Base-by-base conservation (phyloP, 2,888 invertebrate species). In the Lasioglossum lativentre region DNA sequence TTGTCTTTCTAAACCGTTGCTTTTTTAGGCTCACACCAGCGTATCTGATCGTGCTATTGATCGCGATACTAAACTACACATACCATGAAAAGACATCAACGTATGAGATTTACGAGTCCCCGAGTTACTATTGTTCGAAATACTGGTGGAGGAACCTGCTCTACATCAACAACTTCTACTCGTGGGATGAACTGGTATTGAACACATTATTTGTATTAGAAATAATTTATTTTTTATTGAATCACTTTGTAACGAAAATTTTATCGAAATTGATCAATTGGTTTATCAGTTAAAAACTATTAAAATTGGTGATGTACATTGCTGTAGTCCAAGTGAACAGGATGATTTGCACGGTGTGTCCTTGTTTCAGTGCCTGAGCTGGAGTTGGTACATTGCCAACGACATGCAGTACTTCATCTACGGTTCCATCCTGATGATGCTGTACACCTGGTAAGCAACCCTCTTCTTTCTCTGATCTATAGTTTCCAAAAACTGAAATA, bases 61-160 rank as follows among this genome's bases (percentile, higher is more conserved):
- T 96, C n/a, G 88, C 95, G 5, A 94, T 95, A 85, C 89, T 95
- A 0, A 93, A 95, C 82, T 94, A 94, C n/a, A 92, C 93, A 0
- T 95, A 94, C 91, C 94, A 95, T 77, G 93, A 92, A 3, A 91
- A 95, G 77, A 93, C 93, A 1, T 95, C 96, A 8, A 92, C 94
- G 30, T 94, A 95, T 85, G 90, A 94, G 82, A 92, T 94, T 74
- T 88, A 88, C 19, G 96, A 96, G 89, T 90, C 92, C 30, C 92
- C 94, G 12, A 95, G 95, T 38, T 93, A 94, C 0, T 86, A 92
- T n/a, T 96, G 96, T 87, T 91, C 94, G 2, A 95, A 95, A 86
- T 96, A 95, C 88, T 96, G 96, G 96, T 96, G 96, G 96, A 94
- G 96, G 86, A 96, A 96, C 91, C 71, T 96, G 5, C 90, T 96